Evolutionary conservation across 2,888 invertebrate species (phyloP), one percentile per base, ranked within the genome.

Genomic region (Drosophila mimica): DNA sequence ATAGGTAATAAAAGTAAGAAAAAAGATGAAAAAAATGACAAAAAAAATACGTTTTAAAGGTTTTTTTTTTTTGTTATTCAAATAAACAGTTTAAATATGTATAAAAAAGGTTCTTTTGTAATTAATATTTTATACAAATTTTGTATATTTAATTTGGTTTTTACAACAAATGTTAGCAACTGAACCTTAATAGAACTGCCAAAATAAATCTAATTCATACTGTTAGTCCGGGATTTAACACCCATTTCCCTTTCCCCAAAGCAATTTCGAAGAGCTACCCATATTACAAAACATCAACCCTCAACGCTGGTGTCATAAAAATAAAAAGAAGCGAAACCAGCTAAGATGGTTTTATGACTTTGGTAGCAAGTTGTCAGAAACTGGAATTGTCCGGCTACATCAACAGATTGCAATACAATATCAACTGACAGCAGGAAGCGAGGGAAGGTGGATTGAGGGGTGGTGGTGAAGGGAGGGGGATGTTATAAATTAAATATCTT

Each of bases 401-500:
- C 64, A 80, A 77, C 81, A 86, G 80, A 86, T 76, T 86, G 73
- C 53, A 70, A 67, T 65, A 58, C 49, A 70, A 63, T 69, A 58
- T 30, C 25, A 31, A 54, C 30, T 20, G 43, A 25, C n/a, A 30
- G 30, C 31, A n/a, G 58, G 17, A 11, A 2, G 48, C 2, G n/a
- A 11, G 20, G 11, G n/a, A 5, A 11, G n/a, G 11, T 11, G 2
- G 0, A 20, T 43, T 11, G 28, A 1, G 20, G 13, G 20, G 11
- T n/a, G 52, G 20, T 17, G 4, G 25, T 25, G 25, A 38, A 28
- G 34, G 13, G n/a, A 43, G 48, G 36, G 57, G 36, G 28, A 5
- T 59, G 58, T 66, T 72, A 72, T 76, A 88, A 82, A 85, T 85
- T 88, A 90, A 90, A 85, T 90, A 88, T 79, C 74, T 75, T 68